These are phyloP conservation scores for Chaunax sp. DNA, from an alignment of 2,797 vertebrate species.

Conservation along the genomic window DNA sequence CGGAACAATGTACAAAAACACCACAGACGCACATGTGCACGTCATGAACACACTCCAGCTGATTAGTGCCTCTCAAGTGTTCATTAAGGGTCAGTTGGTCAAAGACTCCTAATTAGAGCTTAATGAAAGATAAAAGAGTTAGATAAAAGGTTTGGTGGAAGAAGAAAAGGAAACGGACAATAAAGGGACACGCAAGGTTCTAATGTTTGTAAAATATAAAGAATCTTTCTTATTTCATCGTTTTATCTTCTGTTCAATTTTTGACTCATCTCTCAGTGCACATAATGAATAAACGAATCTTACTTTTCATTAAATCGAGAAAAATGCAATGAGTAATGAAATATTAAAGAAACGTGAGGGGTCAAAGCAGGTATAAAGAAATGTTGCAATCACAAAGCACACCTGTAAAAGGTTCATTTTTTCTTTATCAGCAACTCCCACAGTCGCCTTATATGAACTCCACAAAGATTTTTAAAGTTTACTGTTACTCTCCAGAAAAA, in stretches of 20 bases:
- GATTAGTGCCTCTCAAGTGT: conserved; percentile 63
- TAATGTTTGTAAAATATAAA: conserved; percentile 16
- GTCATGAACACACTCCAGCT: conserved; percentile 55
- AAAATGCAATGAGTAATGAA: conserved; percentile 15
- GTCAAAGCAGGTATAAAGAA: conserved; percentile 41
- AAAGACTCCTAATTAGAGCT: conserved; percentile 62
- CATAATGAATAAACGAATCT: conserved; percentile 12
- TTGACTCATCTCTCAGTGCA: background rate
- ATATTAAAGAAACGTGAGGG: conserved; percentile 5
- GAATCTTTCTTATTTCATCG: conserved; percentile 17
- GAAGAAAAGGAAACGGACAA: conserved; percentile 12
- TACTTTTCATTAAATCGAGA: background rate
- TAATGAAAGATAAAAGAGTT: conserved; percentile 66
- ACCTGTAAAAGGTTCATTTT: conserved; percentile 24
- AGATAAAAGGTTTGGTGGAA: conserved; percentile 1
- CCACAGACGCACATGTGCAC: background rate
- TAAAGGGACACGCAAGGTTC: conserved; percentile 21
- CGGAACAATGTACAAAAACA: conserved; percentile 9
- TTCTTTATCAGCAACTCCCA: conserved; percentile 15
- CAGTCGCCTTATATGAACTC: conserved; percentile 10
- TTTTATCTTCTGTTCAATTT: conserved; percentile 4
- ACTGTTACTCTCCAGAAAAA: conserved; percentile 17
- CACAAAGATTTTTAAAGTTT: conserved; percentile 25
- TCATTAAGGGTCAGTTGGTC: conserved; percentile 62
- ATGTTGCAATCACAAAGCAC: conserved; percentile 18